A percentile compares a stretch with the other conserved stretches of the same genome.
These are phyloP conservation scores for Sylvia atricapilla DNA, from an alignment of 2,113 vertebrate genomes.

Conservation along the genomic window DNA sequence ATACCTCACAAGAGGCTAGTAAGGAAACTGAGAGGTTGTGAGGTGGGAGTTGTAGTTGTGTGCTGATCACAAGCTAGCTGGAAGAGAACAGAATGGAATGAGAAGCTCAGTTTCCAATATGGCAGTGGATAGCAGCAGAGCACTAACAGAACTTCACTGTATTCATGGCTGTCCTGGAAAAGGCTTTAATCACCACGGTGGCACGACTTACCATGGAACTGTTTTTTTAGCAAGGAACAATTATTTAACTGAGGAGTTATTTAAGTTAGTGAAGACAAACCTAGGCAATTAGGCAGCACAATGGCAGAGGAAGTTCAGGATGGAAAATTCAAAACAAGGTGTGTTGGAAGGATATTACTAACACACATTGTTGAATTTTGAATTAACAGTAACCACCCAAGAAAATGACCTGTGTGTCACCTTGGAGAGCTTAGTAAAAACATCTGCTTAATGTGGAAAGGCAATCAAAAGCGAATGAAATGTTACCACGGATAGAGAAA, in stretches of 20 bases:
- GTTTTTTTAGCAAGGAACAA: not conserved
- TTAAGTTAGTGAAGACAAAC: slow-evolving; percentile 32
- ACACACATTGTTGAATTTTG: slow-evolving; percentile 47
- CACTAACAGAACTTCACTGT: not conserved
- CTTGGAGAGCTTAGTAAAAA: slow-evolving; percentile 46
- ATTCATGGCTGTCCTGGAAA: not conserved
- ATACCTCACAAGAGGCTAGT: slow-evolving; percentile 1
- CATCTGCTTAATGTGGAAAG: slow-evolving; percentile 41
- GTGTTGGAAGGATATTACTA: slow-evolving; percentile 62
- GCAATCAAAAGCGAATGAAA: slow-evolving; percentile 26
- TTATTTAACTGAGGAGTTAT: not conserved
- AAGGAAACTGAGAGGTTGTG: not conserved
- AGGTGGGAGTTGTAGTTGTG: not conserved
- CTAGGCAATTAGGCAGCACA: slow-evolving; percentile 44
- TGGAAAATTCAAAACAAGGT: slow-evolving; percentile 55
- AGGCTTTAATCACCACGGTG: not conserved
- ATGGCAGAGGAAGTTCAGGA: slow-evolving; percentile 50
- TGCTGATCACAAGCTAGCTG: not conserved
- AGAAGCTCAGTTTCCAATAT: not conserved
- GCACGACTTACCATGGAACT: not conserved
- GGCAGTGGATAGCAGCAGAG: not conserved
- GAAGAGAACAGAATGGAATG: not conserved
- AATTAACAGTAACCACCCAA: slow-evolving; percentile 63
- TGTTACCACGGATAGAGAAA: not conserved
- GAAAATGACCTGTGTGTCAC: slow-evolving; percentile 54